Percentiles rank a stretch among this genome's conserved stretches.
These are phyloP conservation scores for Eristalinus sepulchralis DNA, from an alignment of 2,888 invertebrate species.

Conservation along the genomic window DNA sequence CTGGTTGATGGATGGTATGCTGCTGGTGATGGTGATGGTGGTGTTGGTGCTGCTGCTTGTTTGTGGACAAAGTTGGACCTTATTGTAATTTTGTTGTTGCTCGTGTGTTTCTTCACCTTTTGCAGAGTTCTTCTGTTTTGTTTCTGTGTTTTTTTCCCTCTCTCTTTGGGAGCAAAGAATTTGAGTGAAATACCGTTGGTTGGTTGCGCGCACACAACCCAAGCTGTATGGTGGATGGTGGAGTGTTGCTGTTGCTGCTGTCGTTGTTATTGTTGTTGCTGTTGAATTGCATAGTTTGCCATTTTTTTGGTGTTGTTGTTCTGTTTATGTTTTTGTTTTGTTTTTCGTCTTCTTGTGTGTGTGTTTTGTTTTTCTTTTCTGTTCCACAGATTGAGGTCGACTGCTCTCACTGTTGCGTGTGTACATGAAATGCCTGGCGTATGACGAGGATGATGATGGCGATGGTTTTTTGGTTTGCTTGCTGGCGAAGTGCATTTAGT, in stretches of 20 bases:
- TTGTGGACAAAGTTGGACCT: neutral
- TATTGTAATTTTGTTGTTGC: constrained; percentile 59
- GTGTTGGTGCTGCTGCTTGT: constrained; percentile 11
- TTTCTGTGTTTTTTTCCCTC: constrained; percentile 12
- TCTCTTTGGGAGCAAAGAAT: constrained; percentile 39
- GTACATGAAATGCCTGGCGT: constrained; percentile 33
- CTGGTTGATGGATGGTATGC: neutral
- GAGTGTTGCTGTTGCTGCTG: constrained; percentile 5
- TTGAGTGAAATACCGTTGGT: constrained; percentile 67
- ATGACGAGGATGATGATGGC: neutral
- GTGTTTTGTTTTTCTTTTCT: constrained; percentile 37
- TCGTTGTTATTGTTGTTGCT: neutral
- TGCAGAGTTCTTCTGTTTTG: neutral
- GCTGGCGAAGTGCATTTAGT: constrained; percentile 18
- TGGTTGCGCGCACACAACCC: constrained; percentile 43
- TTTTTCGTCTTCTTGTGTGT: constrained; percentile 3
- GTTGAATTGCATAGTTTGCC: constrained; percentile 56
- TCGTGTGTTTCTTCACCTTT: constrained; percentile 42
- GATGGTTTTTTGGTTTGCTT: neutral
- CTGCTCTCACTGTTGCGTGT: constrained; percentile 64
- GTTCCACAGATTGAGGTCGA: constrained; percentile 62
- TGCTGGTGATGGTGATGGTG: neutral
- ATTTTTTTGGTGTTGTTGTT: constrained; percentile 26
- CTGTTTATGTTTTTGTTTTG: constrained; percentile 5
- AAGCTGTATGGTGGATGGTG: constrained; percentile 22